A percentile compares a stretch with the other conserved stretches of the same genome.
Conservation (phyloP, 2,113 vertebrate genomes). For the Camelus bactrianus region DNA sequence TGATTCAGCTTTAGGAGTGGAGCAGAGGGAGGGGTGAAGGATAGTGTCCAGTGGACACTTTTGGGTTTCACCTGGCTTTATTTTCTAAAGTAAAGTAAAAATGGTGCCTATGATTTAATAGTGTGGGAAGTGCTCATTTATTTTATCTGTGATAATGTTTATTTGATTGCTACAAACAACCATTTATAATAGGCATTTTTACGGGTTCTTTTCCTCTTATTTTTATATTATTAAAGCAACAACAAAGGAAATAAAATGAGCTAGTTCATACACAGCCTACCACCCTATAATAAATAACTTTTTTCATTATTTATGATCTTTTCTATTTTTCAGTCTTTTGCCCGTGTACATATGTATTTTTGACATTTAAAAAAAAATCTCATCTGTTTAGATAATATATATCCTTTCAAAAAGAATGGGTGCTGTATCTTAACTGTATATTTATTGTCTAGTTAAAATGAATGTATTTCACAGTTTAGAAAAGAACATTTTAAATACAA, state of each 20-base stretch:
- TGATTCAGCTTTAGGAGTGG: too few relatives aligned
- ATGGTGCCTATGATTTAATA: neutral
- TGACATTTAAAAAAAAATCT: neutral
- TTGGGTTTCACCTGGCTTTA: neutral
- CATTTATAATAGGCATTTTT: neutral
- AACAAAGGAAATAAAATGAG: slow-evolving; percentile 33
- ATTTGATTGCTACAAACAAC: slow-evolving; percentile 2
- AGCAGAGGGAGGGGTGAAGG: too few relatives aligned
- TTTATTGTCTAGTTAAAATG: slow-evolving; percentile 39
- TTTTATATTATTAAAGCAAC: slow-evolving; percentile 37
- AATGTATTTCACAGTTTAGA: neutral
- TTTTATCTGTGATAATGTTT: slow-evolving; percentile 16
- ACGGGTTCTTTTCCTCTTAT: slow-evolving; percentile 2
- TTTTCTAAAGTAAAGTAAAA: neutral
- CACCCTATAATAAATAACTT: neutral
- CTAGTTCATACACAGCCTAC: neutral
- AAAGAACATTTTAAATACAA: neutral
- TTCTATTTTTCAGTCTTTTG: slow-evolving; percentile 23
- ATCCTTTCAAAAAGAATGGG: neutral
- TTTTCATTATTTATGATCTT: neutral
- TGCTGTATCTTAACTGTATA: neutral
- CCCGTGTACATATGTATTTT: neutral
- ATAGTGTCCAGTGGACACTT: too few relatives aligned
- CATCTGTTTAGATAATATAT: neutral
- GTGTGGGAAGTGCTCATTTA: neutral